These are phyloP conservation scores for Albula goreensis DNA, from an alignment of 2,113 vertebrate genomes.

Conservation along the genomic window DNA sequence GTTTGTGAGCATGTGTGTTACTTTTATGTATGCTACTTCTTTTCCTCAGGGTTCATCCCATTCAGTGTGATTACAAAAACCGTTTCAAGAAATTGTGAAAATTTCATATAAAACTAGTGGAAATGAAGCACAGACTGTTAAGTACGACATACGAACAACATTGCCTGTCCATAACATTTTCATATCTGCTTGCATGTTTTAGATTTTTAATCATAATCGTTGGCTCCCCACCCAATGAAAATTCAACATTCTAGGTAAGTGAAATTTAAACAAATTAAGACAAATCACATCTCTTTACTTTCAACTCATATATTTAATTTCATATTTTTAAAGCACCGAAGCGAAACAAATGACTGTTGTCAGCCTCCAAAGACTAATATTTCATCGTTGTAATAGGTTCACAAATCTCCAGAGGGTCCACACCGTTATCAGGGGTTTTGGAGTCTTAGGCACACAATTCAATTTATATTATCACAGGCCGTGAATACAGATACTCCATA, in stretches of 20 bases:
- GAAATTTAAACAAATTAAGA: background rate
- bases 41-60: too few species aligned
- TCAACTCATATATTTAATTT: background rate
- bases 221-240: background rate
- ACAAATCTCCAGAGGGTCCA: background rate
- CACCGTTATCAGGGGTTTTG: background rate
- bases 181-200: background rate
- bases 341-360: constrained; percentile 4
- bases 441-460: background rate
- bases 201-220: background rate
- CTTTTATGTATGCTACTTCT: too few species aligned
- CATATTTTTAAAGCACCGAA: background rate
- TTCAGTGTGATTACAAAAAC: too few species aligned
- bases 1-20: background rate
- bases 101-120: background rate
- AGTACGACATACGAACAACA: background rate
- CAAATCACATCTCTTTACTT: background rate
- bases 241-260: background rate
- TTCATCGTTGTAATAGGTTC: background rate
- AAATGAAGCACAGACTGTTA: background rate
- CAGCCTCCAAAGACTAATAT: background rate
- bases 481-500: constrained; percentile 2
- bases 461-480: constrained; percentile 7
- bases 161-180: background rate
- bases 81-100: too few species aligned